Base-by-base conservation (phyloP, 1,140 invertebrate genomes). In the Cataglyphis hispanica region DNA sequence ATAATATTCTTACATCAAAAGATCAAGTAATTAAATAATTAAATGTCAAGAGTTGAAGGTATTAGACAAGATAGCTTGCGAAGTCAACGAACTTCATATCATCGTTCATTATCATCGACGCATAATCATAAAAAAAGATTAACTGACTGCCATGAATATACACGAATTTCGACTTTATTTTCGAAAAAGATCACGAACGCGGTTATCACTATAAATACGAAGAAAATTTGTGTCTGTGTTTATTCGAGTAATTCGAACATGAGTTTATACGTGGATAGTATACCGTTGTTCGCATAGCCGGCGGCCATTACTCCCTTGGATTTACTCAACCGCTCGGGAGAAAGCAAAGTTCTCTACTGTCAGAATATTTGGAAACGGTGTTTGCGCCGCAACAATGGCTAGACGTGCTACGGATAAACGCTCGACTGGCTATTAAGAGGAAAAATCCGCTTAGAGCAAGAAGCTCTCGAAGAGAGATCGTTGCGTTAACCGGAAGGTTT, bases 391-490 rank as follows among this genome's bases (percentile, higher is more conserved):
- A 86, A 89, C 87, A 89, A 89, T 81, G 58, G 85, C 61, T 25
- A 69, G 50, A 58, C 66, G 50, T 43, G 37, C 50, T 40, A 60
- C 53, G 86, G 34, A 66, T 84, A 85, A 85, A 85, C 75, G 84
- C 50, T 63, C 75, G 86, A 43, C 72, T 56, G 75, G 43, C 83
- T 89, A 69, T 89, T 90, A 90, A 87, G 61, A 74, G 58, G 7
- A 83, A 85, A 87, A 90, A 90, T 90, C 88, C 88, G 88, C 88
- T 90, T 90, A 90, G 60, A 27, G 56, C 78, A 67, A 72, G 75
- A 78, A 58, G 27, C 74, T 78, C 67, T 34, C 46, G 67, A 46
- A 27, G 53, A 27, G 53, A 72, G 37, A 81, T 88, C 86, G 86
- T 13, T 43, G n/a, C 46, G 37, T 19, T 83, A 67, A 83, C 7